phyloP scores from a whole-genome alignment of 2,113 vertebrate species.

The Chamaetylas fuelleborni region DNA sequence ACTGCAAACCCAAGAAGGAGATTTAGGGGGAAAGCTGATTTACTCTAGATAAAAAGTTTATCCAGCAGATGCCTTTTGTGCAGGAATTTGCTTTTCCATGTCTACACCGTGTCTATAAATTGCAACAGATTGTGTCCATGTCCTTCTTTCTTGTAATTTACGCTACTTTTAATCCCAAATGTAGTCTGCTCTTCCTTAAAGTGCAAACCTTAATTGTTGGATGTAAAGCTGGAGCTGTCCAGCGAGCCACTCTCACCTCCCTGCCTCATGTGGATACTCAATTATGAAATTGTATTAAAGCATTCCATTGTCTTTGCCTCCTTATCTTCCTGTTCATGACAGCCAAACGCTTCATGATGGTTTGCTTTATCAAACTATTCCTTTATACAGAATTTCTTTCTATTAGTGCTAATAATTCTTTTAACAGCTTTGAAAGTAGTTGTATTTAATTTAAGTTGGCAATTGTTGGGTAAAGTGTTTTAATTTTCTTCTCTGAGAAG shows the following conservation, averaged over 20 bases:
- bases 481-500: neutral
- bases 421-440: neutral
- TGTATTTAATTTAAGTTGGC: neutral
- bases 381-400: neutral
- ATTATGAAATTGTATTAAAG: neutral
- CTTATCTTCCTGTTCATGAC: neutral
- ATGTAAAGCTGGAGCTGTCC: constrained; percentile 34
- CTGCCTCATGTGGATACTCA: neutral
- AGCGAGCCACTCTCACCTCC: neutral
- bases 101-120: neutral
- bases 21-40: neutral
- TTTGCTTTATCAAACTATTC: neutral
- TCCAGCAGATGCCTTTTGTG: neutral
- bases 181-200: neutral
- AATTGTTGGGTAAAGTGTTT: no score
- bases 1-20: neutral
- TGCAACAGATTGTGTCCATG: neutral
- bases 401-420: neutral
- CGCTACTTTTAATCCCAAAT: neutral
- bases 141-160: neutral
- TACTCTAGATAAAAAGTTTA: neutral
- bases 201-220: neutral
- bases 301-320: neutral
- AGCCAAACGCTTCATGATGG: neutral
- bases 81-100: neutral